These are phyloP conservation scores for Pheosia gnoma DNA, from an alignment of 2,888 invertebrate species.

Conservation along the genomic window DNA sequence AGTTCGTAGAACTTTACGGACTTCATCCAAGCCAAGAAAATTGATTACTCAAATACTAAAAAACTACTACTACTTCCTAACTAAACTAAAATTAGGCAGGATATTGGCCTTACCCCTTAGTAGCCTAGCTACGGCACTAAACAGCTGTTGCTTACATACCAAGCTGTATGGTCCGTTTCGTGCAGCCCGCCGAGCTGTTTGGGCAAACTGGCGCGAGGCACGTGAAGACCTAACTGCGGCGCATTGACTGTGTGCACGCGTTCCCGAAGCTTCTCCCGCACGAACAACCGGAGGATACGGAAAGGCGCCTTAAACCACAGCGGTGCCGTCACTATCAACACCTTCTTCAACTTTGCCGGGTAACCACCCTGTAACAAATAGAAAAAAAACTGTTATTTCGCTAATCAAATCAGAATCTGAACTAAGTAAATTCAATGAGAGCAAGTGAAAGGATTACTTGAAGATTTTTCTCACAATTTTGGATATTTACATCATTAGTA, in stretches of 20 bases:
- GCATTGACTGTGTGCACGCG: slow-evolving; percentile 97
- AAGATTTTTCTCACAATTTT: too few relatives aligned
- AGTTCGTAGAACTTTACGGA: too few relatives aligned
- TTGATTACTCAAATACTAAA: too few relatives aligned
- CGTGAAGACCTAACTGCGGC: slow-evolving; percentile 94
- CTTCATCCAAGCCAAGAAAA: too few relatives aligned
- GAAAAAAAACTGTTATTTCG: background rate
- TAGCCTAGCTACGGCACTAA: background rate
- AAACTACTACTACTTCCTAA: too few relatives aligned
- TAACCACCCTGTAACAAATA: slow-evolving; percentile 92
- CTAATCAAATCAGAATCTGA: too few relatives aligned
- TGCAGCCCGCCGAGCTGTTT: slow-evolving; percentile 94
- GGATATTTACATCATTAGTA: too few relatives aligned
- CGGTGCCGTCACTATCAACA: slow-evolving; percentile 98
- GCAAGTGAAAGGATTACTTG: too few relatives aligned
- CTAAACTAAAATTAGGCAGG: too few relatives aligned
- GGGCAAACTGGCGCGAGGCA: slow-evolving; percentile 95
- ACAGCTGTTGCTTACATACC: slow-evolving; percentile 82
- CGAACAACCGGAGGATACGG: slow-evolving; percentile 96
- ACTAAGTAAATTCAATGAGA: too few relatives aligned
- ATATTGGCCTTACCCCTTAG: background rate
- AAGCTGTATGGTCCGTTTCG: slow-evolving; percentile 94
- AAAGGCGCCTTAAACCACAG: slow-evolving; percentile 99
- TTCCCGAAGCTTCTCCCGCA: slow-evolving; percentile 97
- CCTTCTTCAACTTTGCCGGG: slow-evolving; percentile 98